Evolutionary conservation across 1,140 invertebrate species (phyloP).

Genomic region (Leptopilina boulardi): DNA sequence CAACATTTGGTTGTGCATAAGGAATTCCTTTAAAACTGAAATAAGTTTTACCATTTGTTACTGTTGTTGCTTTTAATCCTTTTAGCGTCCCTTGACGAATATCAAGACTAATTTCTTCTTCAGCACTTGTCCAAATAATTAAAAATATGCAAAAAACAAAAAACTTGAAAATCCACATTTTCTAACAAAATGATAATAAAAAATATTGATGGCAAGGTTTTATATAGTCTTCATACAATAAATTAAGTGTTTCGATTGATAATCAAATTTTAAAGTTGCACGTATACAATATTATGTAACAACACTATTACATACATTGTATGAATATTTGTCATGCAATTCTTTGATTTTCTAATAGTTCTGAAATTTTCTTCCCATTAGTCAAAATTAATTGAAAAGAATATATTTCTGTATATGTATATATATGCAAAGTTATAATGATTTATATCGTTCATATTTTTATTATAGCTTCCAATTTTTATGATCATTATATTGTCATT

Average conservation of each 20-base stretch:
- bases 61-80: conserved; percentile 61
- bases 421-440: too few species aligned
- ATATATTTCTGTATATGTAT: too few species aligned
- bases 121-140: conserved; percentile 40
- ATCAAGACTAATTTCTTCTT: conserved; percentile 62
- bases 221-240: conserved; percentile 50
- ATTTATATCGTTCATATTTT: too few species aligned
- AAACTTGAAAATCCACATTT: conserved; percentile 56
- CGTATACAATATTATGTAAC: conserved; percentile 55
- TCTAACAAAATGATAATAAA: not conserved
- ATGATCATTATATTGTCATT: too few species aligned
- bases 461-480: too few species aligned
- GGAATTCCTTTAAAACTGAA: conserved; percentile 81
- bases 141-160: conserved; percentile 51
- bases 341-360: not conserved
- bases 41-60: conserved; percentile 58
- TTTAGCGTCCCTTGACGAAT: conserved; percentile 66
- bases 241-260: conserved; percentile 34
- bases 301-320: too few species aligned
- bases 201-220: conserved; percentile 40
- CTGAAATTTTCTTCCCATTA: not conserved
- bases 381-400: too few species aligned
- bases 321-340: not conserved
- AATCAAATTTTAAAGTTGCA: conserved; percentile 39
- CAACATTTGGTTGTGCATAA: conserved; percentile 81